Evolutionary conservation across 2,888 invertebrate genomes (phyloP).

Genomic region (Elegia similella): DNA sequence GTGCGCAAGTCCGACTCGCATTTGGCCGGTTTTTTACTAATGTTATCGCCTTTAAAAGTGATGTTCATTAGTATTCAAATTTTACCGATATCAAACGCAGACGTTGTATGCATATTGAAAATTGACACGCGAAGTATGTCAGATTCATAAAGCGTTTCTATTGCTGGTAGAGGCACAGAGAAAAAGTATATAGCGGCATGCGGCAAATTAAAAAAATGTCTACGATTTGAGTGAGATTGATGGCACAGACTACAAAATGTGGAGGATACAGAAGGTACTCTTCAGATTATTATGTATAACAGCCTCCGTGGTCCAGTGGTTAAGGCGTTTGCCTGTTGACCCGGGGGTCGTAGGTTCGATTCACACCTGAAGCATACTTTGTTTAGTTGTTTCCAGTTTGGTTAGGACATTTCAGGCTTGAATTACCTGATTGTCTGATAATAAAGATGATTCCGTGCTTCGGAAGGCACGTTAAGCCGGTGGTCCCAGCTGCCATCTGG

Average conservation of each 20-base stretch:
- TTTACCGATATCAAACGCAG: slow-evolving; percentile 7
- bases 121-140: slow-evolving; percentile 13
- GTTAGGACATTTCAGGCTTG: no score
- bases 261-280: background rate
- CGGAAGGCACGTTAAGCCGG: no score
- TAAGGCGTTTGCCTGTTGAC: no score
- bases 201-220: slow-evolving; percentile 27
- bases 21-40: background rate
- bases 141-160: slow-evolving; percentile 28
- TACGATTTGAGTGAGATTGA: slow-evolving; percentile 44
- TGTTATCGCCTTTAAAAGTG: background rate
- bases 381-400: no score
- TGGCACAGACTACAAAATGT: slow-evolving; percentile 21
- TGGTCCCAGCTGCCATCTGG: no score
- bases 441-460: no score
- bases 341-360: no score
- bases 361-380: no score
- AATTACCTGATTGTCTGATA: no score
- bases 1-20: no score
- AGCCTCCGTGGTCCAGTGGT: no score
- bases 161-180: slow-evolving; percentile 16
- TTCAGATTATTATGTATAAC: no score
- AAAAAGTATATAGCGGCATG: slow-evolving; percentile 18
- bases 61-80: background rate
- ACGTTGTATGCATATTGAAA: background rate